Evolutionary conservation across 2,113 vertebrate species (phyloP), one percentile per base, ranked within the genome.

Genomic region (Montifringilla adamsi): DNA sequence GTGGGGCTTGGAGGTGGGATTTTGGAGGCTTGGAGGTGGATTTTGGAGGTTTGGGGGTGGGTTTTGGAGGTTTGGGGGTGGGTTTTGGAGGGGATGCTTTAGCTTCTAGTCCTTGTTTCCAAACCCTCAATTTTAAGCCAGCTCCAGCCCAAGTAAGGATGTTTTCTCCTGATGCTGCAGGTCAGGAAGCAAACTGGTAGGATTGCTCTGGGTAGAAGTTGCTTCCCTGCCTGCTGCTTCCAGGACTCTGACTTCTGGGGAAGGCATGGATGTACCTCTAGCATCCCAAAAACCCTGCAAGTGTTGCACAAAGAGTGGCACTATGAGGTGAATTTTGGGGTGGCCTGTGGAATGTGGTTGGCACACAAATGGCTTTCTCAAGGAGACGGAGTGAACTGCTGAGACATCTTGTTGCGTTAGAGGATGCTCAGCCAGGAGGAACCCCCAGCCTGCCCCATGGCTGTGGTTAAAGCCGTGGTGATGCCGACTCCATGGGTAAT

Each of bases 341-440:
- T 35, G 30, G 56, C 30, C 72, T 1, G 0, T 0, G 1, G 46
- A 50, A 27, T 7, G 15, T 9, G 49, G 46, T 33, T 41, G 46
- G 47, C 3, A 4, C 63, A 17, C 8, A 1, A 28, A 5, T 6
- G 35, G 3, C 0, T 27, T 87, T 70, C 7, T 24, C 1, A 0
- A 21, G 62, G 75, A 46, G 58, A 41, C 44, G n/a, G 33, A 22
- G 33, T 13, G 41, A 72, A 37, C 27, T 46, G 39, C 72, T 46
- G 26, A 43, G 68, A 14, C 55, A 8, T 44, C 46, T 46, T 33
- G 13, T 21, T 28, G 5, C 0, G 0, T 75, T 72, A 24, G 27
- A 21, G 44, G 60, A 27, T 13, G 10, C 62, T 81, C 55, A 21
- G 24, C 2, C 7, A 22, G 55, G 27, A 66, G 46, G 41, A 43